Conservation (phyloP, 1,140 invertebrate genomes). For the Drosophila serrata region DNA sequence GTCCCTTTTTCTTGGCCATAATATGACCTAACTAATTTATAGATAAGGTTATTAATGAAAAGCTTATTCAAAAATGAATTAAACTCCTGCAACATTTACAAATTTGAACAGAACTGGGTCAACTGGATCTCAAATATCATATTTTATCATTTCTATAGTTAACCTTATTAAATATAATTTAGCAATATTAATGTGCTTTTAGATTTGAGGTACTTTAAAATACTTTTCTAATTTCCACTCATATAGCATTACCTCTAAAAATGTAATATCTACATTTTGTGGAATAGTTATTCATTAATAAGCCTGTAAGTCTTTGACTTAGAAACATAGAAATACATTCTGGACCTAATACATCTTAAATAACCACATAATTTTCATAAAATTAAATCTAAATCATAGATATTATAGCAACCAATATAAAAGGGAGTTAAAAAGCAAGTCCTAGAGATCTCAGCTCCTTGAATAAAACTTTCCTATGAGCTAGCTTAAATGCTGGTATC, state of each 20-base stretch:
- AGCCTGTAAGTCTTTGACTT: not conserved
- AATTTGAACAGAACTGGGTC: no score
- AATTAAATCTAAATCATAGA: not conserved
- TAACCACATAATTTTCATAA: not conserved
- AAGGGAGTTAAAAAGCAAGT: no score
- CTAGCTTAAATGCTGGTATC: not conserved
- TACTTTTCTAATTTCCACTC: not conserved
- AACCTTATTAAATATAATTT: no score
- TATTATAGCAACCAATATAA: not conserved
- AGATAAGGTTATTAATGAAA: no score
- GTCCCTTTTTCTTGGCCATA: no score
- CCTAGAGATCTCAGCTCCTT: not conserved
- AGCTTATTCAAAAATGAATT: no score
- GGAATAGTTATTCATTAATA: not conserved
- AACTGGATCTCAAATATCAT: no score
- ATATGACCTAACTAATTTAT: no score
- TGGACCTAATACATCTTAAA: not conserved
- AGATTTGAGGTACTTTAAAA: not conserved
- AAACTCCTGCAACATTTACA: no score
- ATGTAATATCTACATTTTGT: not conserved
- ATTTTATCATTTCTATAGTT: no score
- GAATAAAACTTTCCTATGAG: not conserved
- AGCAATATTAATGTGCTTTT: not conserved
- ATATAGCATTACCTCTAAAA: not conserved
- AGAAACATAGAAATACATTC: no score